Conservation (phyloP, 1,140 invertebrate genomes). For the Penaeus indicus region DNA sequence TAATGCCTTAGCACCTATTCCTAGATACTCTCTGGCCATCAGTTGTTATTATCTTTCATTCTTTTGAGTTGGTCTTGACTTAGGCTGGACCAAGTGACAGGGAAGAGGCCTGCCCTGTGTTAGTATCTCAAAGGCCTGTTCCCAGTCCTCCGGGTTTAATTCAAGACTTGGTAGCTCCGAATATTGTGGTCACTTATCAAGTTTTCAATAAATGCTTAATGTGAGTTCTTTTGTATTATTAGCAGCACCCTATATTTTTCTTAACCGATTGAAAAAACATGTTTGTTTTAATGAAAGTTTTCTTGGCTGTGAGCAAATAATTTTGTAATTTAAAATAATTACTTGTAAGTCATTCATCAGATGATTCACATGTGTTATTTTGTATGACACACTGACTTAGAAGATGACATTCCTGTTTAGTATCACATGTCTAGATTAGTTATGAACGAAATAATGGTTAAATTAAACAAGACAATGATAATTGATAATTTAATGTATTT, state of each 20-base stretch:
- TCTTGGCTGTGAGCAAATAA: too few species aligned
- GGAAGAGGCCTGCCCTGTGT: conserved; percentile 16
- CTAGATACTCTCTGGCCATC: conserved; percentile 59
- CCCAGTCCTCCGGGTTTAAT: conserved; percentile 40
- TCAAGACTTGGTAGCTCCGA: conserved; percentile 56
- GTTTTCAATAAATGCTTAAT: conserved; percentile 64
- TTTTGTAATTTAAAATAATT: too few species aligned
- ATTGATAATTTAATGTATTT: too few species aligned
- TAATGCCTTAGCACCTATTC: conserved; percentile 62
- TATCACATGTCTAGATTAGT: too few species aligned
- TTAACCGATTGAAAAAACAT: background rate
- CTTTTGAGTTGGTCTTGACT: conserved; percentile 53
- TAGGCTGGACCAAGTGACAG: conserved; percentile 31
- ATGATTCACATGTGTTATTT: too few species aligned
- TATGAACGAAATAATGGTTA: too few species aligned
- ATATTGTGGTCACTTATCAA: conserved; percentile 63
- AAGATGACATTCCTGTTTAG: too few species aligned
- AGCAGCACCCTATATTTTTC: background rate
- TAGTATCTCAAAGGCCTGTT: conserved; percentile 29
- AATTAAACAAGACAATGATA: too few species aligned
- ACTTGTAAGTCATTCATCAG: too few species aligned
- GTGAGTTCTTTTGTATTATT: conserved; percentile 29
- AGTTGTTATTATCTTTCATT: conserved; percentile 56
- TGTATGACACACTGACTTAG: too few species aligned
- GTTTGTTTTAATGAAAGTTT: too few species aligned